Percentiles rank a stretch among this genome's conserved stretches.
phyloP scores from a whole-genome alignment of 2,113 vertebrate species.

The Falco punctatus region DNA sequence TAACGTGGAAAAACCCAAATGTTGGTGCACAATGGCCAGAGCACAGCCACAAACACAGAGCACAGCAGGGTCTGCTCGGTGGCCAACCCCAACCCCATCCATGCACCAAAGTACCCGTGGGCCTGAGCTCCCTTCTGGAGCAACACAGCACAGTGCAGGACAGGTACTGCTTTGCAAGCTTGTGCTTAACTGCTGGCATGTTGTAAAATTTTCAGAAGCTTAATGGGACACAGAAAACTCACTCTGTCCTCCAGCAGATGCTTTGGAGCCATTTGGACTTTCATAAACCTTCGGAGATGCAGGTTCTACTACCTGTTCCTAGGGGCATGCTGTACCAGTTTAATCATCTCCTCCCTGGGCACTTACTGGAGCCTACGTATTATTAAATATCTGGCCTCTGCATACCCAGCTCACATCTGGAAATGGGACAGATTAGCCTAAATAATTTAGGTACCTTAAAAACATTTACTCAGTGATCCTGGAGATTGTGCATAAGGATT shows the following conservation, averaged over 20 bases:
- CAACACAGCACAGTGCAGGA: fast-evolving
- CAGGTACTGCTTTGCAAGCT: background rate
- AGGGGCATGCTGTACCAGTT: background rate
- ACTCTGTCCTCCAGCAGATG: background rate
- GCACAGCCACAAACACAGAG: fast-evolving
- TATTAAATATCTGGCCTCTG: background rate
- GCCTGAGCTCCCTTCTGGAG: background rate
- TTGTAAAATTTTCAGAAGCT: background rate
- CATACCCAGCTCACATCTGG: background rate
- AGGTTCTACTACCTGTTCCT: background rate
- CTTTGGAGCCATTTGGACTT: background rate
- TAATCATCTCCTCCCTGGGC: background rate
- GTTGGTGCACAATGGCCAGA: background rate
- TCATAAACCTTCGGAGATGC: background rate
- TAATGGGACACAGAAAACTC: background rate
- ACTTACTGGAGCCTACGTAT: background rate
- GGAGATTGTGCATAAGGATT: background rate
- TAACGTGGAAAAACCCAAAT: background rate
- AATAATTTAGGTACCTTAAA: background rate
- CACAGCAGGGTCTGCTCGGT: background rate
- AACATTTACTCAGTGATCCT: background rate
- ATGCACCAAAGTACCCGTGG: fast-evolving
- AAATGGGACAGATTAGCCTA: background rate
- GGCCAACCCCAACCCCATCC: fast-evolving
- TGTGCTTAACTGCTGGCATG: background rate